These are phyloP conservation scores for Tubulanus polymorphus DNA, from an alignment of 2,888 invertebrate genomes.

Conservation along the genomic window DNA sequence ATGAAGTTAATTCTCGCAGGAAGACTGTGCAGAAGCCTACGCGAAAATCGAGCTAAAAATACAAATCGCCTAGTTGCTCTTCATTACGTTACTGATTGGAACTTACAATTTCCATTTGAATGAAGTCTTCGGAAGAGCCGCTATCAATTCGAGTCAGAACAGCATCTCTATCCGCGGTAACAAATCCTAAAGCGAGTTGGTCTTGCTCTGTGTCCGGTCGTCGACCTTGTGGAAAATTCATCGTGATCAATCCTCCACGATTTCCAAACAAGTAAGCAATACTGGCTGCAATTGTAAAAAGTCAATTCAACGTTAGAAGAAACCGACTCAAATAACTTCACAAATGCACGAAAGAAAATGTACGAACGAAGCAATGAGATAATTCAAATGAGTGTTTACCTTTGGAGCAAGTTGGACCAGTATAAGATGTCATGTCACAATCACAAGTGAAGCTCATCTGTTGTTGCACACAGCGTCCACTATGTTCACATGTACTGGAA, in stretches of 20 bases:
- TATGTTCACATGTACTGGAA: slow-evolving; percentile 85
- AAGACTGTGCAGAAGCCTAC: too few species aligned
- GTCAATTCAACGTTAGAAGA: background rate
- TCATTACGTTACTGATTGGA: too few species aligned
- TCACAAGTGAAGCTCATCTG: slow-evolving; percentile 93
- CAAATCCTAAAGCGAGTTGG: slow-evolving; percentile 84
- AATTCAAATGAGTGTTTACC: slow-evolving; percentile 61
- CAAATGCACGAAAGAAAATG: too few species aligned
- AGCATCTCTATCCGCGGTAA: slow-evolving; percentile 75
- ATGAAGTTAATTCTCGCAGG: too few species aligned
- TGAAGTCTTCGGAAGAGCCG: slow-evolving; percentile 84
- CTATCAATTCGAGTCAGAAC: slow-evolving; percentile 87
- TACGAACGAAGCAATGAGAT: too few species aligned
- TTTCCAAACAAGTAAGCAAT: slow-evolving; percentile 91
- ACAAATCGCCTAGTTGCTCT: too few species aligned
- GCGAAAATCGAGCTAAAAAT: too few species aligned
- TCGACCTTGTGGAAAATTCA: slow-evolving; percentile 76
- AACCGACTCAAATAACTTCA: too few species aligned
- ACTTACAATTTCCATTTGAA: slow-evolving; percentile 91
- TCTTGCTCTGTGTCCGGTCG: slow-evolving; percentile 86
- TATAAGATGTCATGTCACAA: slow-evolving; percentile 92
- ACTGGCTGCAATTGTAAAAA: slow-evolving; percentile 68
- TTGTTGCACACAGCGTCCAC: slow-evolving; percentile 88
- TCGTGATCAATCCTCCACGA: slow-evolving; percentile 77
- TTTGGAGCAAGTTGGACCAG: slow-evolving; percentile 88